Base-by-base conservation (phyloP, 2,113 vertebrate species). In the Patagioenas fasciata region DNA sequence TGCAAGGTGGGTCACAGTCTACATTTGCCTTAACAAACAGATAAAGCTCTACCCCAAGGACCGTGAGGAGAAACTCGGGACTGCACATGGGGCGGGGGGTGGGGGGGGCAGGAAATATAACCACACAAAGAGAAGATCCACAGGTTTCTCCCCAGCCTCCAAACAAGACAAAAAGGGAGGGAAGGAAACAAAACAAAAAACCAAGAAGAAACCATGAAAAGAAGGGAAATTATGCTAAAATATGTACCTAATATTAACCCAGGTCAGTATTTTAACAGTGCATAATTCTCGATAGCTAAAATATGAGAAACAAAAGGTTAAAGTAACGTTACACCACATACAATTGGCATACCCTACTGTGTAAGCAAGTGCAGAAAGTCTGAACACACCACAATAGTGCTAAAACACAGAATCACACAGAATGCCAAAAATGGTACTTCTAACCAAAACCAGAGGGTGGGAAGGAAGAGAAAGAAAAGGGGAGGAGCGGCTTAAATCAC, bases 371-470 rank as follows among this genome's bases (percentile, higher is more conserved):
- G 98, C 97, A 98, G 97, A 98, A 97, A 97, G 94, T 81, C 98
- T 97, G 96, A 98, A 98, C 98, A 98, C 97, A 62, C 97, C 98
- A 99, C 99, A 96, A 97, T 96, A 98, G 97, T 97, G 98, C 98
- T 97, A 97, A 64, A 98, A 98, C 97, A 98, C 97, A 72, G 97
- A 98, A 95, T 97, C 97, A 98, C 98, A 97, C 95, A 91, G 96
- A 98, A 98, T 98, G 98, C 97, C 96, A 96, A 97, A 98, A 97
- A 98, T 97, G 94, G 97, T 78, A 94, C 85, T 95, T 91, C 86
- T 94, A 97, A 97, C 96, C 85, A 29, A 98, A 97, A 87, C 97
- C 95, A 96, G 96, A 98, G 97, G 71, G 86, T 62, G 93, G 91
- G 88, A 97, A 96, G 96, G 97, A 89, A 97, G 92, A 98, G 98